phyloP scores from a whole-genome alignment of 2,888 invertebrate species.

The Spicauda simplicius region DNA sequence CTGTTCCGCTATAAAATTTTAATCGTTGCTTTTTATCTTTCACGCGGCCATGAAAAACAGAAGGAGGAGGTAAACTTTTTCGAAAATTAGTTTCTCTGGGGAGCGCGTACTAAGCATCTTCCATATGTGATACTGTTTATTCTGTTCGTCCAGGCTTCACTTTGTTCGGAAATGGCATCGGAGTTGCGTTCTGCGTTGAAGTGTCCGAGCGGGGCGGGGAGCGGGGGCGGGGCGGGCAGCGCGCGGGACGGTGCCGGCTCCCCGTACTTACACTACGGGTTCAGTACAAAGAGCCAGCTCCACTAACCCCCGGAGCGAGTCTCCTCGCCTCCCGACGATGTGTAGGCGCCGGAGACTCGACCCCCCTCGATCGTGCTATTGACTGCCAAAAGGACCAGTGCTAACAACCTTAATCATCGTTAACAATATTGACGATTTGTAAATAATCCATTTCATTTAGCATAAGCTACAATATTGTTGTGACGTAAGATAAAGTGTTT shows the following conservation, averaged over 20 bases:
- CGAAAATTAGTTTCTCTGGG: constrained; percentile 42
- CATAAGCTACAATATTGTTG: constrained; percentile 43
- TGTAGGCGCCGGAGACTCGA: constrained; percentile 58
- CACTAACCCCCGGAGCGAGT: constrained; percentile 77
- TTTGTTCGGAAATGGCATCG: constrained; percentile 90
- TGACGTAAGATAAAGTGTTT: constrained; percentile 39
- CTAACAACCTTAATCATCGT: constrained; percentile 8
- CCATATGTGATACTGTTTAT: constrained; percentile 41
- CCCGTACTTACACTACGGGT: constrained; percentile 87
- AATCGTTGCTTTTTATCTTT: constrained; percentile 35
- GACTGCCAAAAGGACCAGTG: constrained; percentile 37
- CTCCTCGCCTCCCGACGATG: constrained; percentile 78
- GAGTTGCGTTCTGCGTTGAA: constrained; percentile 89
- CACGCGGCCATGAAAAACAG: constrained; percentile 52
- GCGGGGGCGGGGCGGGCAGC: constrained; percentile 62
- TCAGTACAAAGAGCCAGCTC: constrained; percentile 82
- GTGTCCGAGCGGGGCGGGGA: constrained; percentile 84
- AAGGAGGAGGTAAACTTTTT: constrained; percentile 75
- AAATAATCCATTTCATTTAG: constrained; percentile 45
- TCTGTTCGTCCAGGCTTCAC: constrained; percentile 83
- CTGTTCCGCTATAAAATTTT: background rate
- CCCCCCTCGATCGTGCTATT: constrained; percentile 17
- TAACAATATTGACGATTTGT: constrained; percentile 28
- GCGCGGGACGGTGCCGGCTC: constrained; percentile 83
- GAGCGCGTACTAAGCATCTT: constrained; percentile 34